Percentiles rank a stretch among this genome's conserved stretches.
These are phyloP conservation scores for Homarus americanus DNA, from an alignment of 1,140 invertebrate species.

Conservation along the genomic window DNA sequence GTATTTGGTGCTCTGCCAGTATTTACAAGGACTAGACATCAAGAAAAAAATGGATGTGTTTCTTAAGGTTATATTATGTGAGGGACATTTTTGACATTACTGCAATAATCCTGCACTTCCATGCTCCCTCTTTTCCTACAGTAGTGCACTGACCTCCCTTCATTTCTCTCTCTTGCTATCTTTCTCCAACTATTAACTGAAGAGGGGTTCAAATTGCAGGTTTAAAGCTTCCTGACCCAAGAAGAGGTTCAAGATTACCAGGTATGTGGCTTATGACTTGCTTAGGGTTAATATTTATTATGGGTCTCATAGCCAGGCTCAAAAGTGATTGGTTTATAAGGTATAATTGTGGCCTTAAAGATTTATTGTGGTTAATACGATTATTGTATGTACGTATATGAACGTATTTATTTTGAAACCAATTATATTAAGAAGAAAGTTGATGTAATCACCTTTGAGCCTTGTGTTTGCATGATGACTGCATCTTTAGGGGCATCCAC, in stretches of 20 bases:
- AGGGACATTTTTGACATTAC: slow-evolving; percentile 19
- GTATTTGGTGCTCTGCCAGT: no score
- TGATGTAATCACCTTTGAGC: background rate
- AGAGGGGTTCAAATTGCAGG: slow-evolving; percentile 66
- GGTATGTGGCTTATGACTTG: slow-evolving; percentile 54
- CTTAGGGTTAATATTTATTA: slow-evolving; percentile 1
- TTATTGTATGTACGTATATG: no score
- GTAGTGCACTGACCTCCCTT: slow-evolving; percentile 19
- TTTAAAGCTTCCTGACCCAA: slow-evolving; percentile 67
- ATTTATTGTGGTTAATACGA: background rate
- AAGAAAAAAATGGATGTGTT: no score
- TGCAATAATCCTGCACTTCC: slow-evolving; percentile 29
- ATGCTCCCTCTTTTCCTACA: background rate
- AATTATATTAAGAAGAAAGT: background rate
- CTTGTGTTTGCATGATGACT: background rate
- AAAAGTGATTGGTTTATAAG: background rate
- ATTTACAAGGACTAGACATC: no score
- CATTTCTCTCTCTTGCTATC: slow-evolving; percentile 6
- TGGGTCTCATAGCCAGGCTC: background rate
- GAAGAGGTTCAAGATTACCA: slow-evolving; percentile 62
- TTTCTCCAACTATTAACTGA: slow-evolving; percentile 48
- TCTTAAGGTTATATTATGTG: background rate
- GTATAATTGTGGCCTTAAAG: background rate
- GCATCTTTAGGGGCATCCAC: background rate
- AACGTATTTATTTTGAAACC: no score